Percentiles rank a stretch among this genome's conserved stretches.
These are phyloP conservation scores for Manacus vitellinus DNA, from an alignment of 2,113 vertebrate genomes.

Conservation along the genomic window DNA sequence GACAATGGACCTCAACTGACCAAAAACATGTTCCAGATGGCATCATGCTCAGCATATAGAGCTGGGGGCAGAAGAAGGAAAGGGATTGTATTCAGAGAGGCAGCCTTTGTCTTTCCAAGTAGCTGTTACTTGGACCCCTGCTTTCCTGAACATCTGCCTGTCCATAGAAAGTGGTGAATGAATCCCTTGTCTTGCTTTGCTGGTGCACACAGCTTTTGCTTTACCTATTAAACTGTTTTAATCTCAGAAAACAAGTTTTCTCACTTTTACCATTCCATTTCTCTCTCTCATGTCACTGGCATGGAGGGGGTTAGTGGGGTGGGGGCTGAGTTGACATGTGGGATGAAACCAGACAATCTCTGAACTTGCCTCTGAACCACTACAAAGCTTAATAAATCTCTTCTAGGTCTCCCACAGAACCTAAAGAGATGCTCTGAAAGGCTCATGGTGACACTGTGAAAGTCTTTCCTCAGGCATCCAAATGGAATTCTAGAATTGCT, in stretches of 20 bases:
- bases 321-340: accelerated
- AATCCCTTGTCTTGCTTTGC: background rate
- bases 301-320: background rate
- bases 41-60: background rate
- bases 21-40: background rate
- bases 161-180: background rate
- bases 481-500: background rate
- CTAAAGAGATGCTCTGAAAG: background rate
- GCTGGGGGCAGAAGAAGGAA: background rate
- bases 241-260: background rate
- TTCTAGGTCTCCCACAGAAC: background rate
- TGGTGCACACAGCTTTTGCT: background rate
- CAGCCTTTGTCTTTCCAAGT: accelerated
- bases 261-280: background rate
- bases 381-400: background rate
- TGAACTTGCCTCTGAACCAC: background rate
- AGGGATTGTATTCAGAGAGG: accelerated
- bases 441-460: background rate
- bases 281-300: accelerated
- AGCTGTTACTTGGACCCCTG: background rate
- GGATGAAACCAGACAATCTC: background rate
- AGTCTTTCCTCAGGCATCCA: background rate
- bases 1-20: background rate
- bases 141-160: background rate
- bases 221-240: background rate